phyloP scores from a whole-genome alignment of 2,797 vertebrate species.

The Morelia viridis region DNA sequence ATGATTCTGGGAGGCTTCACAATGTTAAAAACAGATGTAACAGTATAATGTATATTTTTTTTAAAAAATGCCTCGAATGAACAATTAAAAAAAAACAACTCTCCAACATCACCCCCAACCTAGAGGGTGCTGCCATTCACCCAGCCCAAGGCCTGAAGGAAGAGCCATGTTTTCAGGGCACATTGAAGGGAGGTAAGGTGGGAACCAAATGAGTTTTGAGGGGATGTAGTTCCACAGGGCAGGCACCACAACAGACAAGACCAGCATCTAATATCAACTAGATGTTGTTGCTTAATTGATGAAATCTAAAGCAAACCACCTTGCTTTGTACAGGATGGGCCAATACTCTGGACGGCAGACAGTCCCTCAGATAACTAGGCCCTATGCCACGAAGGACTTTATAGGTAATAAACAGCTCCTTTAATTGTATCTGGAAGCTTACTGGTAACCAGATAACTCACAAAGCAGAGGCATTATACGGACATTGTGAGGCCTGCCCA shows the following conservation, averaged over 20 bases:
- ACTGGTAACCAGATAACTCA: not conserved
- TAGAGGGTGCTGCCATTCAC: not conserved
- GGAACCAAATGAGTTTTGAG: not conserved
- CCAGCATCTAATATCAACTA: not conserved
- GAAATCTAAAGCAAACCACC: not conserved
- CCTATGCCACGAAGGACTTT: not conserved
- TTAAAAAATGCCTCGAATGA: no score
- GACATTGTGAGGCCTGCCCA: not conserved
- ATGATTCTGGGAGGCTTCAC: no score
- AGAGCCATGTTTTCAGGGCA: not conserved
- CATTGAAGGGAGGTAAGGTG: not conserved
- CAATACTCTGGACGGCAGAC: not conserved
- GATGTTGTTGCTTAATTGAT: not conserved
- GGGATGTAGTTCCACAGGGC: not conserved
- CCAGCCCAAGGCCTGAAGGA: not conserved
- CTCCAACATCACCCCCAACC: not conserved
- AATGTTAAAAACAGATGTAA: no score
- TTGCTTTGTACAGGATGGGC: not conserved
- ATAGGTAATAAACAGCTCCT: not conserved
- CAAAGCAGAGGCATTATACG: not conserved
- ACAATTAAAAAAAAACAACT: no score
- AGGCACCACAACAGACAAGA: not conserved
- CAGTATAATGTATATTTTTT: no score
- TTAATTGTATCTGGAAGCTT: not conserved
- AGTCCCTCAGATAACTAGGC: not conserved